Evolutionary conservation across 2,113 vertebrate species (phyloP), one percentile per base, ranked within the genome.

Genomic region (Hipposideros armiger): DNA sequence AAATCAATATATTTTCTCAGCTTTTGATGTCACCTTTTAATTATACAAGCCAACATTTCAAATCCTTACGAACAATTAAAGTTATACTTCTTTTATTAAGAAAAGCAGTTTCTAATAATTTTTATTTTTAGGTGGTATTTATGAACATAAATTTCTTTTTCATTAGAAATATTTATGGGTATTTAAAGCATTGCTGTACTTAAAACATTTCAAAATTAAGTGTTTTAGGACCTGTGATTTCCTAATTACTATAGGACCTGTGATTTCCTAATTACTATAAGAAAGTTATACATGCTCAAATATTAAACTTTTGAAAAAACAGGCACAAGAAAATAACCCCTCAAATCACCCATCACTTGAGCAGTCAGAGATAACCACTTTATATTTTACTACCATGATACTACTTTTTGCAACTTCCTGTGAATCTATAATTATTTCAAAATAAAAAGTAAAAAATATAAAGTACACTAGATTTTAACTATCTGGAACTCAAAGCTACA

Each of bases 261-360:
- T 56, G 74, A 76, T 74, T 90, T 95, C 94, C 36, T 86, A 85
- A 60, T 58, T 85, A 77, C 16, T 77, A 42, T 26, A 50, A 95
- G 28, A 76, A 94, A 69, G 66, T 58, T 81, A 88, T 36, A 74
- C 5, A 56, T 54, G 24, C 32, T 70, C 52, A 77, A 93, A 91
- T 93, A 73, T 58, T 88, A 87, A 69, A 90, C 28, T 86, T 88
- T 62, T 78, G 50, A 85, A 82, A 90, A 70, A 95, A 95, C 32
- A 87, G 70, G 11, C 8, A 93, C 73, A 86, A 87, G 60, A 88
- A 94, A 90, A 81, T 26, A n/a, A 91, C 76, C 0, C 28, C 50
- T 24, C 0, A 62, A 89, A 47, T 92, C 19, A 76, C 19, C 56
- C 22, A 73, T 56, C 30, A 74, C 45, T 76, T 58, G 11, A 85